Conservation (phyloP, 2,113 vertebrate species). For the Chaetura pelagica region DNA sequence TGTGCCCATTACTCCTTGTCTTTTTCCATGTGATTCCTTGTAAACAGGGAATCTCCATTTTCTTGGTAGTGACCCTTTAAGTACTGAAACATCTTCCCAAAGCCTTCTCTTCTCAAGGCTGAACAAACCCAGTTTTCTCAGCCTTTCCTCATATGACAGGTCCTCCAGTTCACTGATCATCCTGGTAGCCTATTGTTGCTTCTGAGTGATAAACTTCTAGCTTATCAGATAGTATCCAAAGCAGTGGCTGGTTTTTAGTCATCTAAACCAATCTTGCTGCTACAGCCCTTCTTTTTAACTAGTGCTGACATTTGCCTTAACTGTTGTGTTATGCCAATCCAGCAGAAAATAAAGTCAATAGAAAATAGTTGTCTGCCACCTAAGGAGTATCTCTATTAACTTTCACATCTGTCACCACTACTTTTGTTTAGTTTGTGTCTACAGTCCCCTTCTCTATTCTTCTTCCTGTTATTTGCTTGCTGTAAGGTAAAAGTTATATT, state of each 20-base stretch:
- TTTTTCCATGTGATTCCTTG: no score
- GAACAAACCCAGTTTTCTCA: no score
- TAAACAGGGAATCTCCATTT: no score
- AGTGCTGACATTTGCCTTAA: not conserved
- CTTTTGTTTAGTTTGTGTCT: not conserved
- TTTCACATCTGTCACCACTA: not conserved
- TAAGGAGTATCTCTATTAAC: not conserved
- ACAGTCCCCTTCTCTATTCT: not conserved
- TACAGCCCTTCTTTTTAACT: not conserved
- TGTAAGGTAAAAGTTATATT: not conserved
- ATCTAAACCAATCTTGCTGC: not conserved
- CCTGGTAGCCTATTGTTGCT: not conserved
- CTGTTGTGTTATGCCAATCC: not conserved
- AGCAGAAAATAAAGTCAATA: slow-evolving; percentile 20
- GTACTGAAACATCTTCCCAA: no score
- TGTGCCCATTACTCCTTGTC: no score
- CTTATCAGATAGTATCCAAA: not conserved
- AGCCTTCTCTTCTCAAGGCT: no score
- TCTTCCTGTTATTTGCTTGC: not conserved
- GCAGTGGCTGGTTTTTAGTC: not conserved
- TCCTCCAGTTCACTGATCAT: no score
- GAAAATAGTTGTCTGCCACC: not conserved
- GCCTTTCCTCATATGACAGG: no score
- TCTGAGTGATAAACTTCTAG: not conserved
- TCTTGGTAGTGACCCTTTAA: no score